Evolutionary conservation across 1,140 invertebrate species (phyloP).

Genomic region (Drosophila kepulauana): DNA sequence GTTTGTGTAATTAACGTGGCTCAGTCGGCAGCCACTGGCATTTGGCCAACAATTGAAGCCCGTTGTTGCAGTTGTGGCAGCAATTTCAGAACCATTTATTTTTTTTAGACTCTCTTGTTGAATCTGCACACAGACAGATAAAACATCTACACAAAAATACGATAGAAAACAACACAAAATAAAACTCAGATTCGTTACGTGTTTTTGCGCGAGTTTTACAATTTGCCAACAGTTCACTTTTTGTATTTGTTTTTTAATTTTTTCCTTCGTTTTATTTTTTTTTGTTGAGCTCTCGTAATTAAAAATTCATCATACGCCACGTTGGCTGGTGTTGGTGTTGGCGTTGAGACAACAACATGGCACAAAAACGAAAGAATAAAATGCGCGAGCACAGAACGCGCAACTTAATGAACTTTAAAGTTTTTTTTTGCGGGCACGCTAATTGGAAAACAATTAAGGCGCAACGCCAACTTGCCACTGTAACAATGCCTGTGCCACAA

Average conservation of each 20-base stretch:
- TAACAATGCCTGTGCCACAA: slow-evolving; percentile 40
- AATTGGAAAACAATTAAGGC: slow-evolving; percentile 77
- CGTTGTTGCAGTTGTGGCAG: slow-evolving; percentile 46
- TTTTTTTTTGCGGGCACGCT: slow-evolving; percentile 48
- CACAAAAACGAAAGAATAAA: slow-evolving; percentile 7
- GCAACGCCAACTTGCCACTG: slow-evolving; percentile 28
- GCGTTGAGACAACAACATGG: slow-evolving; percentile 23
- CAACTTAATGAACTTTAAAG: slow-evolving; percentile 75
- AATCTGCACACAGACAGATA: slow-evolving; percentile 28
- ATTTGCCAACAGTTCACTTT: slow-evolving; percentile 56
- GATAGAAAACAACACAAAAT: slow-evolving; percentile 10
- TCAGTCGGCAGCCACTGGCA: slow-evolving; percentile 36
- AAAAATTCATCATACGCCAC: slow-evolving; percentile 82
- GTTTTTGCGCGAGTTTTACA: slow-evolving; percentile 50
- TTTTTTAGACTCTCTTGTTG: slow-evolving; percentile 26
- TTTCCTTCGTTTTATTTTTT: not conserved
- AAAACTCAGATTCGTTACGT: slow-evolving; percentile 34
- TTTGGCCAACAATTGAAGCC: slow-evolving; percentile 38
- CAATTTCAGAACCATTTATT: slow-evolving; percentile 27
- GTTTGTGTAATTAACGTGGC: slow-evolving; percentile 65
- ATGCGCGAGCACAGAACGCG: slow-evolving; percentile 11
- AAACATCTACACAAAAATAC: slow-evolving; percentile 20
- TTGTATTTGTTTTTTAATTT: slow-evolving; percentile 18
- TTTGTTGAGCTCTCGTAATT: slow-evolving; percentile 61
- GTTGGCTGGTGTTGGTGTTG: slow-evolving; percentile 44